Percentiles rank a stretch among this genome's conserved stretches.
phyloP scores from a whole-genome alignment of 2,888 invertebrate genomes.

The Polyploca ridens region DNA sequence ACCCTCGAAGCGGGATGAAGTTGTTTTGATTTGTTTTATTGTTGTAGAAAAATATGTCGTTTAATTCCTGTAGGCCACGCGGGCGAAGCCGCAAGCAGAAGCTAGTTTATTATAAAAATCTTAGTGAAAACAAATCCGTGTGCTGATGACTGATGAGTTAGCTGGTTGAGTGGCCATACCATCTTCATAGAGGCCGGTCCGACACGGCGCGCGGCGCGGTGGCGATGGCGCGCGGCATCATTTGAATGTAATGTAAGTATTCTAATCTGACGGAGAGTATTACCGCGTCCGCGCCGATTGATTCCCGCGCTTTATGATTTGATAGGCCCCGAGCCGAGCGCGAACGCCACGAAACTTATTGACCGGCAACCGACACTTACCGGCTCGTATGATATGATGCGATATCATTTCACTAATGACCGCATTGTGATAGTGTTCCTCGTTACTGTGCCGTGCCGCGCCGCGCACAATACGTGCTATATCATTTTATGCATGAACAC shows the following conservation, averaged over 20 bases:
- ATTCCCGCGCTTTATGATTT: constrained; percentile 25
- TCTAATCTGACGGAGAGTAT: constrained; percentile 39
- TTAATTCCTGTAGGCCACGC: too few relatives aligned
- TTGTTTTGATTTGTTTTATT: too few relatives aligned
- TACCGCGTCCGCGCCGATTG: constrained; percentile 30
- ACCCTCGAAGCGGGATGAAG: too few relatives aligned
- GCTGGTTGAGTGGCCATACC: not conserved
- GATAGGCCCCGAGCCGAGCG: constrained; percentile 18
- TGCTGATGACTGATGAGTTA: not conserved
- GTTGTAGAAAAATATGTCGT: too few relatives aligned
- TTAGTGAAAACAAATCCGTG: not conserved
- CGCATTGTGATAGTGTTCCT: constrained; percentile 27
- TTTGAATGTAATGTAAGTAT: constrained; percentile 40
- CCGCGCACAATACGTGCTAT: constrained; percentile 1
- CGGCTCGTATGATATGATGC: constrained; percentile 2
- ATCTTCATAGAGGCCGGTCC: too few relatives aligned
- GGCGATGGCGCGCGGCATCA: constrained; percentile 20
- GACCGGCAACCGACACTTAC: constrained; percentile 25
- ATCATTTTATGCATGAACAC: not conserved
- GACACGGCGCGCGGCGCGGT: not conserved
- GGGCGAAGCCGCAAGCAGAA: too few relatives aligned
- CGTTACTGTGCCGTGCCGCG: constrained; percentile 20
- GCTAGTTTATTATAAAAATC: too few relatives aligned
- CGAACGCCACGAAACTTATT: constrained; percentile 27
- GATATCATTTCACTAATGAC: constrained; percentile 35